Evolutionary conservation across 2,113 vertebrate genomes (phyloP).

Genomic region (Motacilla alba): DNA sequence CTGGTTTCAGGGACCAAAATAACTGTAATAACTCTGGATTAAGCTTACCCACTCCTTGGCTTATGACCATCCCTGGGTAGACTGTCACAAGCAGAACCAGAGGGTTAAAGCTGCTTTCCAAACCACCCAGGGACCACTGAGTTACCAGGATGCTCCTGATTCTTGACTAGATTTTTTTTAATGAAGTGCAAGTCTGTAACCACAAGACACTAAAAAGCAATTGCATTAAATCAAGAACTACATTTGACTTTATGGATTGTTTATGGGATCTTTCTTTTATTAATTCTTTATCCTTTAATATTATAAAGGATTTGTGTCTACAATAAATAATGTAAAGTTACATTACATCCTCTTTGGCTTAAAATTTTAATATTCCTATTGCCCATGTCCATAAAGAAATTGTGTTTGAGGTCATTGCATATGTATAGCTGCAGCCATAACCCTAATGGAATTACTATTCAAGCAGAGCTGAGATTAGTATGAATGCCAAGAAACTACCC

Average conservation of each 20-base stretch:
- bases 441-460: slow-evolving; percentile 85
- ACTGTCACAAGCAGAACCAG: neutral
- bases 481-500: slow-evolving; percentile 72
- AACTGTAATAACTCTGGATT: neutral
- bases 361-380: slow-evolving; percentile 76
- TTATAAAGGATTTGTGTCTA: slow-evolving; percentile 69
- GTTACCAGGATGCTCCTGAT: neutral
- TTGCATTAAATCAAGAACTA: slow-evolving; percentile 34
- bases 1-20: neutral
- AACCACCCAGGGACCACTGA: neutral
- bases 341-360: slow-evolving; percentile 73
- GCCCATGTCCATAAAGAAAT: slow-evolving; percentile 77
- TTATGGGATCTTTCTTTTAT: slow-evolving; percentile 57
- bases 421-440: slow-evolving; percentile 75
- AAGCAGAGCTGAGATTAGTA: slow-evolving; percentile 47
- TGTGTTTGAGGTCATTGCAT: slow-evolving; percentile 65
- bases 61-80: neutral
- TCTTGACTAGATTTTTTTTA: neutral
- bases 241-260: slow-evolving; percentile 38
- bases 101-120: neutral
- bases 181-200: neutral
- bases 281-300: slow-evolving; percentile 67
- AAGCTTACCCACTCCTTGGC: neutral
- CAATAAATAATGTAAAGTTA: slow-evolving; percentile 75
- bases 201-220: slow-evolving; percentile 14